A percentile compares a stretch with the other conserved stretches of the same genome.
These are phyloP conservation scores for Allophyes oxyacanthae DNA, from an alignment of 2,888 invertebrate species.

Conservation along the genomic window DNA sequence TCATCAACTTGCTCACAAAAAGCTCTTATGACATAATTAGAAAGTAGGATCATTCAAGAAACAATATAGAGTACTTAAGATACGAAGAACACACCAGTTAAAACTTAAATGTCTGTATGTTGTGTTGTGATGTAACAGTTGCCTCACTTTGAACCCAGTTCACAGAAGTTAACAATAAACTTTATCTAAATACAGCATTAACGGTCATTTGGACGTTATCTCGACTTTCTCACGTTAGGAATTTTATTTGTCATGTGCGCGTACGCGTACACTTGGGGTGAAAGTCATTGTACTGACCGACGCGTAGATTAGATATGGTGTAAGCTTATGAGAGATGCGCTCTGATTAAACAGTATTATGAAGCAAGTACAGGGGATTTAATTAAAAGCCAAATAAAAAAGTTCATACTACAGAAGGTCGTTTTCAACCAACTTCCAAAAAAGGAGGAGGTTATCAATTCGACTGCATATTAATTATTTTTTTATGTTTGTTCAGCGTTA, in stretches of 20 bases:
- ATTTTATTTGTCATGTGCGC: slow-evolving; percentile 75
- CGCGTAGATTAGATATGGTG: slow-evolving; percentile 56
- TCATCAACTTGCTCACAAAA: not conserved
- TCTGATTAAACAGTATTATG: slow-evolving; percentile 19
- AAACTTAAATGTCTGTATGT: slow-evolving; percentile 34
- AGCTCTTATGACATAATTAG: slow-evolving; percentile 31
- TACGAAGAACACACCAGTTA: slow-evolving; percentile 35
- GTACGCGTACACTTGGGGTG: slow-evolving; percentile 64
- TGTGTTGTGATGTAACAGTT: slow-evolving; percentile 43
- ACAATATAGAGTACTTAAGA: slow-evolving; percentile 13
- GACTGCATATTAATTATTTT: too few relatives aligned
- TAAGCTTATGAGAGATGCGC: slow-evolving; percentile 47
- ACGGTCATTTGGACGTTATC: slow-evolving; percentile 73
- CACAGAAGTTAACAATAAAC: slow-evolving; percentile 69
- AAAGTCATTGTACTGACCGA: slow-evolving; percentile 69
- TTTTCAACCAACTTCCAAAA: too few relatives aligned
- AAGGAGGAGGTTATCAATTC: too few relatives aligned
- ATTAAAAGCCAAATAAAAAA: too few relatives aligned
- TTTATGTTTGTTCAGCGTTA: too few relatives aligned
- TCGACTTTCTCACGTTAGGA: slow-evolving; percentile 78
- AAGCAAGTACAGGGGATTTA: not conserved
- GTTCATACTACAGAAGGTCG: too few relatives aligned
- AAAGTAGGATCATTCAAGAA: slow-evolving; percentile 18
- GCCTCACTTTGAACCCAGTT: slow-evolving; percentile 53
- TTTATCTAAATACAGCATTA: slow-evolving; percentile 70